Percentiles rank a stretch among this genome's conserved stretches.
Conservation (phyloP, 2,113 vertebrate genomes). For the Neopipo cinnamomea region DNA sequence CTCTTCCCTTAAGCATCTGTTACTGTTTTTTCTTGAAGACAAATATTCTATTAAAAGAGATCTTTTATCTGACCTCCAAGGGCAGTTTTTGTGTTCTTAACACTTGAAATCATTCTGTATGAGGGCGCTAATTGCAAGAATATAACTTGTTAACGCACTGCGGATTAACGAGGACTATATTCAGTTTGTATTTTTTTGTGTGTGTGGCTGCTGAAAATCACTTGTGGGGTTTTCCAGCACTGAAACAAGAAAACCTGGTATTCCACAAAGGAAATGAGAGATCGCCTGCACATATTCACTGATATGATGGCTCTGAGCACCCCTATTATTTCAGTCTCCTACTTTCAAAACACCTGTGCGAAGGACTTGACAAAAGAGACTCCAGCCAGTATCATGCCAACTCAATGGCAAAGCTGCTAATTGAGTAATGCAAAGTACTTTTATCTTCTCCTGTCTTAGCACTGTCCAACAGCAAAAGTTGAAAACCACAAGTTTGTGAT, state of each 20-base stretch:
- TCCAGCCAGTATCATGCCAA: background rate
- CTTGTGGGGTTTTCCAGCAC: background rate
- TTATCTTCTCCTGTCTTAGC: background rate
- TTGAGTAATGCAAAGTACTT: background rate
- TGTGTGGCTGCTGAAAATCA: background rate
- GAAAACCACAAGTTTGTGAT: background rate
- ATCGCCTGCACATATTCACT: background rate
- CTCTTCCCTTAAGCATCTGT: background rate
- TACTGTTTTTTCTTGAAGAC: background rate
- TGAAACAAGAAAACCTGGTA: background rate
- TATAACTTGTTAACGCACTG: background rate
- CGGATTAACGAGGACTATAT: background rate
- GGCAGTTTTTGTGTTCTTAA: background rate
- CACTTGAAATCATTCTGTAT: background rate
- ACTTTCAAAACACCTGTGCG: background rate
- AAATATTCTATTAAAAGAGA: background rate
- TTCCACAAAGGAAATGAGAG: background rate
- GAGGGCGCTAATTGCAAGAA: background rate
- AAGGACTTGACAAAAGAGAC: background rate
- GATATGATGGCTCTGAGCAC: background rate
- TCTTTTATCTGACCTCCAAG: background rate
- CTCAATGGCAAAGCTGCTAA: background rate
- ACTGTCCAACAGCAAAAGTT: slow-evolving; percentile 45
- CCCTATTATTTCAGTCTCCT: background rate
- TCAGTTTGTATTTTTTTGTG: background rate